Evolutionary conservation across 2,113 vertebrate species (phyloP).

Genomic region (Regulus satrapa): DNA sequence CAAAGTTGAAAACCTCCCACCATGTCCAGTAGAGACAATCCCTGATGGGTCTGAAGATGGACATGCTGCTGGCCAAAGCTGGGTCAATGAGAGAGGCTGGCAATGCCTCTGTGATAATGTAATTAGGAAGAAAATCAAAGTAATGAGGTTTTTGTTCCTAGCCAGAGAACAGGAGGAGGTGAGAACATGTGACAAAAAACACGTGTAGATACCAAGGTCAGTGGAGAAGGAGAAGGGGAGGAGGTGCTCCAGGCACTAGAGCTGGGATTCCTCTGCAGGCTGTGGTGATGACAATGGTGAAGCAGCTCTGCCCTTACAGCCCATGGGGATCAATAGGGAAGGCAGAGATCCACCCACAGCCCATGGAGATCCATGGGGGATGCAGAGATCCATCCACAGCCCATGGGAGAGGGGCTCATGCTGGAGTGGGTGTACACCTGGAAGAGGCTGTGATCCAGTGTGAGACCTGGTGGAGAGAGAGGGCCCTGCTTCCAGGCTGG

Average conservation of each 20-base stretch:
- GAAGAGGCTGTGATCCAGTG: background rate
- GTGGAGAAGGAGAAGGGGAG: background rate
- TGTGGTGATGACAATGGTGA: background rate
- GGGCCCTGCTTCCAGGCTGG: no score
- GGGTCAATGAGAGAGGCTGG: background rate
- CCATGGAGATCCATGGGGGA: background rate
- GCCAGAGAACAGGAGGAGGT: background rate
- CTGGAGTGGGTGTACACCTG: background rate
- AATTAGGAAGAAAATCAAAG: background rate
- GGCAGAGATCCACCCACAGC: background rate
- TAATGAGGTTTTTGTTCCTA: background rate
- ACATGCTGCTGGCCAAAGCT: background rate
- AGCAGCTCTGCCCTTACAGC: background rate
- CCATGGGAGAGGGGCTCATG: no score
- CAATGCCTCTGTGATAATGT: rapidly evolving
- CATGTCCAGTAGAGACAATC: background rate
- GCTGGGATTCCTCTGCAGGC: background rate
- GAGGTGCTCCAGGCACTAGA: rapidly evolving
- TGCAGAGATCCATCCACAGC: background rate
- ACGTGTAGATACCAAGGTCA: background rate
- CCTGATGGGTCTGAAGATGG: background rate
- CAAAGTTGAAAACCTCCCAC: no score
- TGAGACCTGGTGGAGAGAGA: no score
- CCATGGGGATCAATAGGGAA: background rate
- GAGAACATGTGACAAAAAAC: background rate